phyloP scores from a whole-genome alignment of 2,113 vertebrate genomes.

The Ophthalmolycus amberensis region DNA sequence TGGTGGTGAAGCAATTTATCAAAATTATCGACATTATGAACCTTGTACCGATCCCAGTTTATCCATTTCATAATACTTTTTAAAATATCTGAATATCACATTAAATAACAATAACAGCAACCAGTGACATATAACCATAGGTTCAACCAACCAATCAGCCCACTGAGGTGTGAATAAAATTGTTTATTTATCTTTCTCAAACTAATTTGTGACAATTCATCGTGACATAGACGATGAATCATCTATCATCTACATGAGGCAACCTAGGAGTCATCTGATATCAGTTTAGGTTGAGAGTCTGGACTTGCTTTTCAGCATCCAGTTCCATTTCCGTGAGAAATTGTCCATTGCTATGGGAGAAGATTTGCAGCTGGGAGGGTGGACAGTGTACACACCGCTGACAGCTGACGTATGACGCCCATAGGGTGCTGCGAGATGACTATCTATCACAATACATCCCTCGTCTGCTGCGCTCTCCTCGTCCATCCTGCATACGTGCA shows the following conservation, averaged over 20 bases:
- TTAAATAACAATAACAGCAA: background rate
- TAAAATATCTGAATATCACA: background rate
- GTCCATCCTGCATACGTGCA: background rate
- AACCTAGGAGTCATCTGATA: too few relatives aligned
- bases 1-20: background rate
- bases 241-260: background rate
- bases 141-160: background rate
- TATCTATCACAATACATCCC: slow-evolving; percentile 27
- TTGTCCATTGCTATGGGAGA: background rate
- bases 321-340: background rate
- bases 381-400: slow-evolving; percentile 18
- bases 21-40: background rate
- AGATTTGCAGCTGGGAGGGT: background rate
- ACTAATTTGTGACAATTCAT: background rate
- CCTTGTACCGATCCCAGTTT: background rate
- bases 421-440: slow-evolving; percentile 26
- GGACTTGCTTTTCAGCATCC: background rate
- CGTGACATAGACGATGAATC: background rate
- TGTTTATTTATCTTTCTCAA: background rate
- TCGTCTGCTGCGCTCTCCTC: background rate
- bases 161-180: background rate
- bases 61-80: background rate
- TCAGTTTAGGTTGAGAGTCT: background rate
- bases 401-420: slow-evolving; percentile 49
- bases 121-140: background rate